phyloP scores from a whole-genome alignment of 2,888 invertebrate genomes.

The Drosophila mettleri region DNA sequence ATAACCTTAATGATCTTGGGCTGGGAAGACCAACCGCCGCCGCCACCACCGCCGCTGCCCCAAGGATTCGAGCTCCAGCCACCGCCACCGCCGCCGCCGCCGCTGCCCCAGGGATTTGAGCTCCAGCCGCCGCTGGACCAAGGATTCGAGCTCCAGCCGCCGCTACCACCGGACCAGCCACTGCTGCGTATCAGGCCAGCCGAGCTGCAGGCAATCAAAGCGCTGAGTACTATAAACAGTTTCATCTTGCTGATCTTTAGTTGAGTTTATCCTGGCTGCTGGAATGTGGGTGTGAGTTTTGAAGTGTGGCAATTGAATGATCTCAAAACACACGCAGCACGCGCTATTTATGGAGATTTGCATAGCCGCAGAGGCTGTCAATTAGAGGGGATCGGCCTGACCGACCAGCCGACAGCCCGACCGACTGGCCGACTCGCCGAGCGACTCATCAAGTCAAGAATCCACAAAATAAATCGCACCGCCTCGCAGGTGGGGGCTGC shows the following conservation, averaged over 20 bases:
- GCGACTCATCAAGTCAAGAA: slow-evolving; percentile 56
- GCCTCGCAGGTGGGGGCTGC: slow-evolving; percentile 42
- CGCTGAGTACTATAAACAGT: slow-evolving; percentile 71
- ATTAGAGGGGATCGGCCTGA: neutral
- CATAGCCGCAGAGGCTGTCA: slow-evolving; percentile 18
- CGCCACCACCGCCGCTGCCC: slow-evolving; percentile 45
- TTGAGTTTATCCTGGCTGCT: slow-evolving; percentile 7
- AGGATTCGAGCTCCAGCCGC: slow-evolving; percentile 49
- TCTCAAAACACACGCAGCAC: slow-evolving; percentile 51
- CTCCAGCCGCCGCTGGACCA: slow-evolving; percentile 57
- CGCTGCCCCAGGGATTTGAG: slow-evolving; percentile 55
- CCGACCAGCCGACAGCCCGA: slow-evolving; percentile 3
- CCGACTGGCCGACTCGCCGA: neutral
- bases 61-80: slow-evolving; percentile 14
- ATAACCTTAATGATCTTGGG: slow-evolving; percentile 61
- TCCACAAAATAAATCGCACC: slow-evolving; percentile 73
- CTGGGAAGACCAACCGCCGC: slow-evolving; percentile 60
- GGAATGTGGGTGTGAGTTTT: slow-evolving; percentile 24
- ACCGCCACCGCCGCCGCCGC: slow-evolving; percentile 33
- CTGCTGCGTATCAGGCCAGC: slow-evolving; percentile 51
- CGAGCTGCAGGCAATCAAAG: slow-evolving; percentile 68
- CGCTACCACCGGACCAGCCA: slow-evolving; percentile 37
- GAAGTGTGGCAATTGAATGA: slow-evolving; percentile 67
- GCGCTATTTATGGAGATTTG: slow-evolving; percentile 64
- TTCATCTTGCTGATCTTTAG: slow-evolving; percentile 60